phyloP scores from a whole-genome alignment of 2,888 invertebrate species.

The Branchellion lobata region DNA sequence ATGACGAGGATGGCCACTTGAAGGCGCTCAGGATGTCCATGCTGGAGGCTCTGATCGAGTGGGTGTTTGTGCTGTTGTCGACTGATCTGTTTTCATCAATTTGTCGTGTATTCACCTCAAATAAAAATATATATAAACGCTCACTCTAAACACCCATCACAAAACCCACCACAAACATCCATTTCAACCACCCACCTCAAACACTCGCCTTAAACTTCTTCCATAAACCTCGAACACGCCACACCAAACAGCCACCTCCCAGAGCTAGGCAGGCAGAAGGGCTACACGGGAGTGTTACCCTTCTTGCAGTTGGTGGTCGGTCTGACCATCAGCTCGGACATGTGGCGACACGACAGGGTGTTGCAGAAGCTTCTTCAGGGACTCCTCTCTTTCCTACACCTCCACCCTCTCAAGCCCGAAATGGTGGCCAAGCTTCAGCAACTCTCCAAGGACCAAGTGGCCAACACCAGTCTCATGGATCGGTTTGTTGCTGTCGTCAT shows the following conservation, averaged over 20 bases:
- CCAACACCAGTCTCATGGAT: slow-evolving; percentile 5
- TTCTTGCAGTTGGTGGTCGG: background rate
- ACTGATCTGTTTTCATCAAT: background rate
- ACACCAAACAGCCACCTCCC: slow-evolving; percentile 68
- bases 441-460: background rate
- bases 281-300: slow-evolving; percentile 70
- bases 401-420: background rate
- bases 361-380: background rate
- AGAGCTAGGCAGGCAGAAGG: slow-evolving; percentile 74
- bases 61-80: background rate
- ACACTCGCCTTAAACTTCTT: too few relatives aligned
- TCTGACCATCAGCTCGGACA: slow-evolving; percentile 13
- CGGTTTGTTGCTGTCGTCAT: background rate
- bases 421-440: background rate
- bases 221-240: too few relatives aligned
- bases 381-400: background rate
- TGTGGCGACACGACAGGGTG: background rate
- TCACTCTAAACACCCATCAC: background rate
- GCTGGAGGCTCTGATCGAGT: slow-evolving; percentile 66
- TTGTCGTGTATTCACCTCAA: too few relatives aligned
- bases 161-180: background rate
- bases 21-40: slow-evolving; percentile 63
- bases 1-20: slow-evolving; percentile 52
- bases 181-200: too few relatives aligned
- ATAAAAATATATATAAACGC: too few relatives aligned